Evolutionary conservation across 2,113 vertebrate species (phyloP).

Genomic region (Capricornis sumatraensis): DNA sequence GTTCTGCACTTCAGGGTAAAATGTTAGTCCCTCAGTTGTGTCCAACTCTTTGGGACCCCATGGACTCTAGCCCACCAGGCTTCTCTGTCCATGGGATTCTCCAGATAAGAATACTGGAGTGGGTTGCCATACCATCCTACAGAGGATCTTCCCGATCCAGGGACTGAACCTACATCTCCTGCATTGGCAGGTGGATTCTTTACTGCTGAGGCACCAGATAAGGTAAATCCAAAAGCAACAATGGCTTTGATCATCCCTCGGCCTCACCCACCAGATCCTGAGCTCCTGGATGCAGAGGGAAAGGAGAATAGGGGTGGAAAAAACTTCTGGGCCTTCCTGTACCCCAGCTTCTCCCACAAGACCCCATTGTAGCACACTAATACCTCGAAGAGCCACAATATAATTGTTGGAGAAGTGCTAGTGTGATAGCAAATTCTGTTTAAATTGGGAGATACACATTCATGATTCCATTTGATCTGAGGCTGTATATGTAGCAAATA

Average conservation of each 20-base stretch:
- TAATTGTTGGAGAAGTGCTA: background rate
- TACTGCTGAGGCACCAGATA: background rate
- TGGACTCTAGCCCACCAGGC: background rate
- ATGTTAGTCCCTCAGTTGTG: background rate
- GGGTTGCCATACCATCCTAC: background rate
- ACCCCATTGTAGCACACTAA: background rate
- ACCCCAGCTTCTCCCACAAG: background rate
- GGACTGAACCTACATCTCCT: background rate
- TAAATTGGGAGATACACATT: background rate
- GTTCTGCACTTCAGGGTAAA: background rate
- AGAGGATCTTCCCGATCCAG: background rate
- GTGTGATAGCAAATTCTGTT: background rate
- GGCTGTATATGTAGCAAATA: background rate
- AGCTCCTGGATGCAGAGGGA: background rate
- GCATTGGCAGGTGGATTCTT: background rate
- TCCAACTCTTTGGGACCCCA: background rate
- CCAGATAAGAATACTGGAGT: background rate
- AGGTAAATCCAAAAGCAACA: background rate
- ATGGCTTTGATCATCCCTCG: background rate
- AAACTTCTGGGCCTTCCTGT: background rate
- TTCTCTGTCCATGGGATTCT: background rate
- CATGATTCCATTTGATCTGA: background rate
- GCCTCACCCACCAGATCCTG: background rate
- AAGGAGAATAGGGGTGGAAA: too few species aligned
- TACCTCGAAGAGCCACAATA: background rate